These are phyloP conservation scores for Atherinomorus stipes DNA, from an alignment of 2,113 vertebrate genomes.

Conservation along the genomic window DNA sequence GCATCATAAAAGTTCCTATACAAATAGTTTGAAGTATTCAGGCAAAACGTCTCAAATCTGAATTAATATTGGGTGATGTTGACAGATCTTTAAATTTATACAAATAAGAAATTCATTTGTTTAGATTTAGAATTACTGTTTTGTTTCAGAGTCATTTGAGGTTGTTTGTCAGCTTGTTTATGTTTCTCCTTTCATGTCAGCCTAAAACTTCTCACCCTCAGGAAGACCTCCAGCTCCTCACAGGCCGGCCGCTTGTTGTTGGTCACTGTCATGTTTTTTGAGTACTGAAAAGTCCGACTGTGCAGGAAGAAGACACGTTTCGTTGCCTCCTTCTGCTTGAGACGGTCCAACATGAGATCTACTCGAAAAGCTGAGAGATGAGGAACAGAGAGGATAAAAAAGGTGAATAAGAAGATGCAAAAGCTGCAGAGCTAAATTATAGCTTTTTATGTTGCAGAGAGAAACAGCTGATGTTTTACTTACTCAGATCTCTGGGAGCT, in stretches of 20 bases:
- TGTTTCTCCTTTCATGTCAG: no score
- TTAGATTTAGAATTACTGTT: no score
- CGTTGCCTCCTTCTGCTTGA: conserved; percentile 94
- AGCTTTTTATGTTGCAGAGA: background rate
- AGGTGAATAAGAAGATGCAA: background rate
- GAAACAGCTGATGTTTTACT: conserved; percentile 67
- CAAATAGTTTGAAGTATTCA: no score
- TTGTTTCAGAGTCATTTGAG: no score
- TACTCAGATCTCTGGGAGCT: conserved; percentile 86
- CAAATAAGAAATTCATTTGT: no score
- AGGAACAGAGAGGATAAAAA: background rate
- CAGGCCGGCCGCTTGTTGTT: conserved; percentile 84
- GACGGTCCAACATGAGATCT: conserved; percentile 92
- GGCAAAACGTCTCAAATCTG: no score
- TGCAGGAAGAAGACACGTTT: conserved; percentile 93
- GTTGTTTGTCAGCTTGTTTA: no score
- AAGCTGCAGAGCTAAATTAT: background rate
- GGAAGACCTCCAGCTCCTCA: conserved; percentile 90
- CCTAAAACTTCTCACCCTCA: conserved; percentile 83
- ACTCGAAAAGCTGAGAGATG: conserved; percentile 88
- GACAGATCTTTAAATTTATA: no score
- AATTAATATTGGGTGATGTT: no score
- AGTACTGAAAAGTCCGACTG: conserved; percentile 82
- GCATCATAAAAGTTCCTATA: no score
- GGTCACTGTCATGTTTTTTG: conserved; percentile 89